Percentiles rank a stretch among this genome's conserved stretches.
Conservation (phyloP, 2,888 invertebrate species). For the Napeogenes sylphis region DNA sequence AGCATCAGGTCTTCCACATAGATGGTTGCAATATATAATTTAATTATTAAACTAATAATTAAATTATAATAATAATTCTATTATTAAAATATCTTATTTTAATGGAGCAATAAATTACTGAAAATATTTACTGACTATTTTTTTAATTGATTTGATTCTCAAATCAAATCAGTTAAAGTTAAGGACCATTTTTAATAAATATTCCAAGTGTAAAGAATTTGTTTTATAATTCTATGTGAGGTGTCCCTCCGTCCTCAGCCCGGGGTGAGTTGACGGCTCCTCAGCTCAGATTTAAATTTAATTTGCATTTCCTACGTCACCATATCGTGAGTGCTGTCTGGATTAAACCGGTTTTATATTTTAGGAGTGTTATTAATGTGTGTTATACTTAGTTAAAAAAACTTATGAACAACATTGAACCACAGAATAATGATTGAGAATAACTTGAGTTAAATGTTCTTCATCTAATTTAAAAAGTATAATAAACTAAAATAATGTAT, state of each 20-base stretch:
- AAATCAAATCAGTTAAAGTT: no score
- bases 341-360: neutral
- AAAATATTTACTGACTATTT: no score
- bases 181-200: no score
- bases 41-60: neutral
- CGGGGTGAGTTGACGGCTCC: neutral
- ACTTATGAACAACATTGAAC: no score
- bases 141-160: no score
- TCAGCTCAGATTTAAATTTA: conserved; percentile 6
- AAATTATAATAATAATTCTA: no score
- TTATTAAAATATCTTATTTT: no score
- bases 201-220: no score
- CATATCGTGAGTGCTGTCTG: neutral
- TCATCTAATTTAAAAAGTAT: neutral
- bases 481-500: neutral
- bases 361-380: neutral
- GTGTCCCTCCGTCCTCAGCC: neutral
- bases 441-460: neutral
- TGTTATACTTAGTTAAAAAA: no score
- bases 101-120: no score
- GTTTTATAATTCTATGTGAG: neutral
- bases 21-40: neutral
- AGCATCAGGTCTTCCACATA: conserved; percentile 8
- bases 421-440: no score
- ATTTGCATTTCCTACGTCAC: conserved; percentile 5